Percentiles rank a stretch among this genome's conserved stretches.
phyloP scores from a whole-genome alignment of 2,797 vertebrate genomes.

The Galago senegalensis region DNA sequence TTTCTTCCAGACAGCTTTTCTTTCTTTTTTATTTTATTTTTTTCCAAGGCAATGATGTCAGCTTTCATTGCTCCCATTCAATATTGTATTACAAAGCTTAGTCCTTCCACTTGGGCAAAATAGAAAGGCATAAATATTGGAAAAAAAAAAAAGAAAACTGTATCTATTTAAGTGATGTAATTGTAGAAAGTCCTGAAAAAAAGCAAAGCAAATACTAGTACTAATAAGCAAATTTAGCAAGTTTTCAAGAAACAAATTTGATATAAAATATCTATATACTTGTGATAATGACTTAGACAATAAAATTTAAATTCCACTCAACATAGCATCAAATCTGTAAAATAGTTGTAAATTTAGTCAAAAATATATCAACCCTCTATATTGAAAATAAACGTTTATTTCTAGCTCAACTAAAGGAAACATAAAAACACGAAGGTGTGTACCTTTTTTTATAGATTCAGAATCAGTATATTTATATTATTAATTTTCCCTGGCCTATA shows the following conservation, averaged over 20 bases:
- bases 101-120: not conserved
- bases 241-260: not conserved
- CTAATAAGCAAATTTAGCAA: not conserved
- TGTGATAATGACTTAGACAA: not conserved
- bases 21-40: too few species aligned
- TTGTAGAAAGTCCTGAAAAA: slow-evolving; percentile 3
- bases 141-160: not conserved
- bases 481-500: not conserved
- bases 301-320: not conserved
- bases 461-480: not conserved
- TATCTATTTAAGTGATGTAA: not conserved
- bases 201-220: not conserved
- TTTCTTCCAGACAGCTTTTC: not conserved
- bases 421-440: not conserved
- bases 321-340: not conserved
- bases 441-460: not conserved
- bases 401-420: not conserved
- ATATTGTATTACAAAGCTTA: not conserved
- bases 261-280: slow-evolving; percentile 14
- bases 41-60: not conserved
- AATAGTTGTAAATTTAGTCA: not conserved
- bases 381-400: not conserved
- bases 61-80: not conserved
- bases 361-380: not conserved
- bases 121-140: not conserved